Percentiles rank a stretch among this genome's conserved stretches.
phyloP scores from a whole-genome alignment of 2,888 invertebrate species.

The Pollenia amentaria region DNA sequence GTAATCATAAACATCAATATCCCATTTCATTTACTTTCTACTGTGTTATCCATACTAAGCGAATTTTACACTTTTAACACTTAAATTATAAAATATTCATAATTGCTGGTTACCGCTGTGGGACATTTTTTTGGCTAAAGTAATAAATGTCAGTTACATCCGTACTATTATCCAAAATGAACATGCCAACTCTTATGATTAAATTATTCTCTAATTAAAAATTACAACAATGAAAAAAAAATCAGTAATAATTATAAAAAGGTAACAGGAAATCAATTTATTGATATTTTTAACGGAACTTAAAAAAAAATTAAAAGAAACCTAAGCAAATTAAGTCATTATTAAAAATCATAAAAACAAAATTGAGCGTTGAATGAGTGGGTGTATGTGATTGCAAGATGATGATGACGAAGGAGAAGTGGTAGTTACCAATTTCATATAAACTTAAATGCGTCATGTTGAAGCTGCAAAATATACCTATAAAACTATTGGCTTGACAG shows the following conservation, averaged over 20 bases:
- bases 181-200: constrained; percentile 29
- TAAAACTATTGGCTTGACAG: not conserved
- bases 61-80: constrained; percentile 32
- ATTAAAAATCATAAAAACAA: constrained; percentile 38
- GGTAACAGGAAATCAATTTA: constrained; percentile 69
- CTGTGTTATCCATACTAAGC: constrained; percentile 1
- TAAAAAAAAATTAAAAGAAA: constrained; percentile 3
- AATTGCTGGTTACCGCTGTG: constrained; percentile 12
- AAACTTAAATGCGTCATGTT: not conserved
- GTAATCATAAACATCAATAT: constrained; percentile 23
- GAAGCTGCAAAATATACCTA: constrained; percentile 8
- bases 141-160: constrained; percentile 72
- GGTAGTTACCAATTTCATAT: constrained; percentile 27
- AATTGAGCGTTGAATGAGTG: constrained; percentile 10
- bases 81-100: constrained; percentile 23
- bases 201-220: constrained; percentile 51
- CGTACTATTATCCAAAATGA: constrained; percentile 65
- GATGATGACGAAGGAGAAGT: not conserved
- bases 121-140: not conserved
- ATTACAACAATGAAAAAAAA: not conserved
- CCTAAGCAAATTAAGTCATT: constrained; percentile 58
- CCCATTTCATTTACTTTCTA: constrained; percentile 44
- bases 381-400: constrained; percentile 21
- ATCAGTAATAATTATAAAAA: constrained; percentile 33
- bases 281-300: constrained; percentile 64